These are phyloP conservation scores for Lymantria monacha DNA, from an alignment of 2,888 invertebrate genomes.

Conservation along the genomic window DNA sequence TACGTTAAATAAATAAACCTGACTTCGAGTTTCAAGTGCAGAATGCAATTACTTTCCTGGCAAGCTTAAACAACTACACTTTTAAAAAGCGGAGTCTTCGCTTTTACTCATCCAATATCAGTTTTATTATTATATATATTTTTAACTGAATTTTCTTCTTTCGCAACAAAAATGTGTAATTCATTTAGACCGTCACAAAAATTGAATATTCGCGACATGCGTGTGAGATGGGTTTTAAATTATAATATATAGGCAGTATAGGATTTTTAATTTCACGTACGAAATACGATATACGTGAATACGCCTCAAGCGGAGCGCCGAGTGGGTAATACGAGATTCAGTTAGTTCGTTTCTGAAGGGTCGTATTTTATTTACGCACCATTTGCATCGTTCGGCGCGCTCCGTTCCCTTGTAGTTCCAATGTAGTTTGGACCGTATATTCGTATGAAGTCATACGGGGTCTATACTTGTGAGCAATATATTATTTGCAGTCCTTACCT, in stretches of 20 bases:
- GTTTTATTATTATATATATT: background rate
- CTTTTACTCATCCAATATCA: background rate
- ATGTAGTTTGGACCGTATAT: conserved; percentile 31
- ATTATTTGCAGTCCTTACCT: no score
- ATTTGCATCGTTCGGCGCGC: conserved; percentile 53
- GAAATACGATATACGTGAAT: conserved; percentile 39
- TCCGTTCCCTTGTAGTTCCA: conserved; percentile 23
- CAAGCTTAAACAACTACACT: background rate
- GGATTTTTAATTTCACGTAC: conserved; percentile 45
- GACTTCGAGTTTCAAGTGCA: background rate
- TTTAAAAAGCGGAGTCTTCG: background rate
- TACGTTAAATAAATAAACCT: background rate
- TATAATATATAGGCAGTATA: conserved; percentile 34
- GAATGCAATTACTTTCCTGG: background rate
- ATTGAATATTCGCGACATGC: conserved; percentile 18
- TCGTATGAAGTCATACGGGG: conserved; percentile 4
- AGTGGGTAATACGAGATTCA: conserved; percentile 30
- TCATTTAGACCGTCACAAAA: conserved; percentile 13
- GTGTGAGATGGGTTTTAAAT: conserved; percentile 34
- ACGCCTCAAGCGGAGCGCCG: conserved; percentile 9
- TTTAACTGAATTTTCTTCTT: background rate
- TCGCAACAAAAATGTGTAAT: conserved; percentile 3
- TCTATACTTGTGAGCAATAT: background rate
- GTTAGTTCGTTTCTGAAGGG: conserved; percentile 29
- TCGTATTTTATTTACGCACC: conserved; percentile 72